Evolutionary conservation across 2,113 vertebrate species (phyloP), one percentile per base, ranked within the genome.

Genomic region (Epinephelus moara): DNA sequence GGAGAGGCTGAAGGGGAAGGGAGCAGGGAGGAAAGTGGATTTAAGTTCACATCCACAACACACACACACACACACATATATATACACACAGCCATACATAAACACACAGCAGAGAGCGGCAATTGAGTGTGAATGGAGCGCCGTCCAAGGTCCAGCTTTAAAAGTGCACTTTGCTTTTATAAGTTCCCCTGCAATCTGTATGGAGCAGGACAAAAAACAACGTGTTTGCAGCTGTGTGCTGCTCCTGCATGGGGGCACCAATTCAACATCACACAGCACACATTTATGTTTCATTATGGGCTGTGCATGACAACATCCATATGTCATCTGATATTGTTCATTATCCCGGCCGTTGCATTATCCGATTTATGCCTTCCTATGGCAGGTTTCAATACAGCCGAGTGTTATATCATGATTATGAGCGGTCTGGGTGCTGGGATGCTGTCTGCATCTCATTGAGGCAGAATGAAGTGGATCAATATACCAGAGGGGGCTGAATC

Each of bases 361-460:
- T 94, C 90, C 78, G 82, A 92, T 94, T 95, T 91, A 93, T 93
- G 78, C 82, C 52, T 84, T 91, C 89, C 86, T 90, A 81, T 88
- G 80, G 86, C 90, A 79, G 86, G 82, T 89, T 90, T 90, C 86
- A 85, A 90, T 89, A 82, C 78, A 77, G 79, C 73, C 30, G n/a
- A 62, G 89, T 82, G 92, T 92, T 94, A 91, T 86, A 92, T 94
- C 88, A 93, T 93, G 93, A 95, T 95, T 94, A 94, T 92, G 93
- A 89, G 88, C 81, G 64, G 84, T 66, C 87, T 70, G 86, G 88
- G 75, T 60, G 61, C 89, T 45, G 83, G 85, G 87, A 87, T 84
- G 89, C 91, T 89, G 93, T 94, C 94, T 94, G 93, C 91, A 93
- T 95, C 94, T 94, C 94, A 94, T 95, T 94, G 84, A 78, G 62